Evolutionary conservation across 2,888 invertebrate genomes (phyloP).

Genomic region (Hypselothyrea guttata): DNA sequence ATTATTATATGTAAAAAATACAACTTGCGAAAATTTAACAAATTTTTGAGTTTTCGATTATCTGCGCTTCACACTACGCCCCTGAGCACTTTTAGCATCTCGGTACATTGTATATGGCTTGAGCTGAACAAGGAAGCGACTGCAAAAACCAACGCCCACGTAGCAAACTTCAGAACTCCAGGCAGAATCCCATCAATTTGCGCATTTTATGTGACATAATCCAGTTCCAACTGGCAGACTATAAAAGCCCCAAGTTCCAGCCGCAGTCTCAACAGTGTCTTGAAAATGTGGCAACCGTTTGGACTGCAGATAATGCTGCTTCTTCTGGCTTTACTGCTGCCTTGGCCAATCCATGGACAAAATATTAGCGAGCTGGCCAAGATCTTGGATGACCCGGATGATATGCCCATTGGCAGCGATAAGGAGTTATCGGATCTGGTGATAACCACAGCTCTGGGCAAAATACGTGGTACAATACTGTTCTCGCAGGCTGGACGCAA

Average conservation of each 20-base stretch:
- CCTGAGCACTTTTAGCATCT: slow-evolving; percentile 9
- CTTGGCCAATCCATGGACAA: slow-evolving; percentile 19
- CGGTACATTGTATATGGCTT: slow-evolving; percentile 76
- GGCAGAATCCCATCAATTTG: slow-evolving; percentile 60
- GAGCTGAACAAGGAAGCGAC: slow-evolving; percentile 44
- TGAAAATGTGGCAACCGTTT: slow-evolving; percentile 46
- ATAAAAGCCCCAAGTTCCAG: slow-evolving; percentile 53
- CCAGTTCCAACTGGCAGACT: slow-evolving; percentile 28
- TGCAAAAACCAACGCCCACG: slow-evolving; percentile 43
- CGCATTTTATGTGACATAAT: slow-evolving; percentile 55
- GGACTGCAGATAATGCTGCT: slow-evolving; percentile 21
- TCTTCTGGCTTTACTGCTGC: not conserved
- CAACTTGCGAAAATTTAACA: too few species aligned
- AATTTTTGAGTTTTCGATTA: too few species aligned
- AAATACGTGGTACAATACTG: slow-evolving; percentile 80
- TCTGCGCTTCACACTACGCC: too few species aligned
- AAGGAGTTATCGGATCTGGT: slow-evolving; percentile 80
- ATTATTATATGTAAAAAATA: too few species aligned
- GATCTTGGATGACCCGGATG: slow-evolving; percentile 35
- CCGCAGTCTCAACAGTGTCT: slow-evolving; percentile 46
- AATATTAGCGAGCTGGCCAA: slow-evolving; percentile 31
- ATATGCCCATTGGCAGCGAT: slow-evolving; percentile 65
- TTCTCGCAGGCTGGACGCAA: slow-evolving; percentile 78
- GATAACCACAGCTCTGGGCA: slow-evolving; percentile 80
- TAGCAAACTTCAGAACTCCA: slow-evolving; percentile 4